Evolutionary conservation across 64 coral and sea anemone species (phyloP).

Genomic region (Cladopsammia gracilis): DNA sequence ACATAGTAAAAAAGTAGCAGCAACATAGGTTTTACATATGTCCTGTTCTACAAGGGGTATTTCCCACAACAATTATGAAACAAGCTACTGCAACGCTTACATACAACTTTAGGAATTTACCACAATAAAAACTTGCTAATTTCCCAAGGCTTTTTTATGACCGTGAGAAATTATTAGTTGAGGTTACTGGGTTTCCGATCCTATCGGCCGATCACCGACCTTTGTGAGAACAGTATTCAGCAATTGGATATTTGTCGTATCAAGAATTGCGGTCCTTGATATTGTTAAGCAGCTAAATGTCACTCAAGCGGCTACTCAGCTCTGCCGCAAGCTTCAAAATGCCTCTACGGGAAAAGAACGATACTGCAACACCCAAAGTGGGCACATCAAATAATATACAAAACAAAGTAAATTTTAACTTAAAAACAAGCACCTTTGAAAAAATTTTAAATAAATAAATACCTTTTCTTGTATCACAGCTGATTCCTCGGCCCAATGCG

Average conservation of each 20-base stretch:
- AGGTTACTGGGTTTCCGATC: slow-evolving; percentile 3
- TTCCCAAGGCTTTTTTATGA: neutral
- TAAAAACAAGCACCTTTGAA: neutral
- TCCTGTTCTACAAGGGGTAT: too few relatives aligned
- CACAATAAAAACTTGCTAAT: neutral
- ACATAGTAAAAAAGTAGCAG: too few relatives aligned
- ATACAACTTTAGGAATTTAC: slow-evolving; percentile 1
- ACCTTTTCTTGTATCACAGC: slow-evolving; percentile 7
- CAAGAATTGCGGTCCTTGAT: slow-evolving; percentile 35
- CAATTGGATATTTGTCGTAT: slow-evolving; percentile 39
- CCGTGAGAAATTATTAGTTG: neutral
- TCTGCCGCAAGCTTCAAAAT: neutral
- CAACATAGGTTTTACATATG: too few relatives aligned
- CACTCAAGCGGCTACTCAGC: neutral
- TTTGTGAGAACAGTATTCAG: neutral
- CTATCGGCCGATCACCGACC: too few relatives aligned
- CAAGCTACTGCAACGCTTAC: neutral
- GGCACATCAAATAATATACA: neutral
- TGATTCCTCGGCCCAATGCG: slow-evolving; percentile 22
- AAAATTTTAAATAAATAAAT: slow-evolving; percentile 3
- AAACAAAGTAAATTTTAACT: neutral
- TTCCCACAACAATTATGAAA: slow-evolving; percentile 14
- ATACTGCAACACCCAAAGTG: neutral
- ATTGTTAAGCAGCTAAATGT: slow-evolving; percentile 12
- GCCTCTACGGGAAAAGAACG: neutral